Percentiles rank a stretch among this genome's conserved stretches.
Conservation (phyloP, 2,113 vertebrate species). For the Galemys pyrenaicus region DNA sequence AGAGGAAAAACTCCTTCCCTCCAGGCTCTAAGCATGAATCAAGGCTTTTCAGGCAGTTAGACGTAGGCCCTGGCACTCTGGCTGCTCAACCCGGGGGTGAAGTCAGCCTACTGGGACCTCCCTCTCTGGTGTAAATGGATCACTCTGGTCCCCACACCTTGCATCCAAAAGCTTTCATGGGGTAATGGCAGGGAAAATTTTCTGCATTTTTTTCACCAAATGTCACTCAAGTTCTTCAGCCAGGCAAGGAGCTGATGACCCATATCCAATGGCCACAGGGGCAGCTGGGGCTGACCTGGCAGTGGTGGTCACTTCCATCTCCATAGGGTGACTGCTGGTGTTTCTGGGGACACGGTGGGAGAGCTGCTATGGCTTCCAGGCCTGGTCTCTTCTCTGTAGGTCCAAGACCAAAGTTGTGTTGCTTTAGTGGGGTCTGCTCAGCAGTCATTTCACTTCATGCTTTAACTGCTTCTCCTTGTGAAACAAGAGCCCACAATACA, state of each 20-base stretch:
- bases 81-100: not conserved
- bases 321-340: not conserved
- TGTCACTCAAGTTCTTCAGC: slow-evolving; percentile 66
- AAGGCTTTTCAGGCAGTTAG: not conserved
- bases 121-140: not conserved
- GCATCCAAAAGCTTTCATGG: slow-evolving; percentile 36
- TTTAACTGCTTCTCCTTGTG: slow-evolving; percentile 47
- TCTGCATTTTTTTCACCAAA: not conserved
- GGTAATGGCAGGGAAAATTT: slow-evolving; percentile 38
- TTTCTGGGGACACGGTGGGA: not conserved
- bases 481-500: not conserved
- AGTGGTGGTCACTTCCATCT: not conserved
- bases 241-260: slow-evolving; percentile 58
- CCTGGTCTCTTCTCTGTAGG: not conserved
- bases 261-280: slow-evolving; percentile 54
- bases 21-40: not conserved
- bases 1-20: slow-evolving; percentile 37
- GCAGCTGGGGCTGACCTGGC: not conserved
- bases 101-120: not conserved
- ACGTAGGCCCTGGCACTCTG: not conserved
- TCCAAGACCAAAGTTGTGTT: not conserved
- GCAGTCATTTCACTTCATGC: not conserved
- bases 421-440: not conserved
- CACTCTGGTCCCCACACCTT: fast-evolving
- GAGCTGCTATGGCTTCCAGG: not conserved